Evolutionary conservation across 2,797 vertebrate genomes (phyloP).

Genomic region (Gymnothorax javanicus): DNA sequence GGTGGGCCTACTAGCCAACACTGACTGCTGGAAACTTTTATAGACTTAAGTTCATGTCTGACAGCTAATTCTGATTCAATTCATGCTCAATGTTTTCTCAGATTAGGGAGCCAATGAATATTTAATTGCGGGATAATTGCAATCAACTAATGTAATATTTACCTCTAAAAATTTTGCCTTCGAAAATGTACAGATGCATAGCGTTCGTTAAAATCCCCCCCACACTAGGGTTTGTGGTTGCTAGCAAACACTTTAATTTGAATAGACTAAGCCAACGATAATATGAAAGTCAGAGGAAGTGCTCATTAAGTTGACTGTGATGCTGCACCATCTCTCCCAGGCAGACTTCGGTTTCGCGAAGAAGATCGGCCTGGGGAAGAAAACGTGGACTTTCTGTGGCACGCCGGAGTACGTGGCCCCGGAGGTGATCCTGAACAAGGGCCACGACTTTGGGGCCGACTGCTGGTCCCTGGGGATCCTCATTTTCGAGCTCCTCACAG

Average conservation of each 20-base stretch:
- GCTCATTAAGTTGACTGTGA: not conserved
- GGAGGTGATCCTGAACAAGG: constrained; percentile 80
- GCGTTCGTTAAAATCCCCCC: not conserved
- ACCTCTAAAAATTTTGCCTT: not conserved
- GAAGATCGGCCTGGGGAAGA: constrained; percentile 71
- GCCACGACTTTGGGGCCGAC: constrained; percentile 79
- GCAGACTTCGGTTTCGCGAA: constrained; percentile 79
- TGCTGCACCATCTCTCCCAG: constrained; percentile 45
- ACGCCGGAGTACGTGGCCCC: constrained; percentile 81
- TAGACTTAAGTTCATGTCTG: not conserved
- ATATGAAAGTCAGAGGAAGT: not conserved
- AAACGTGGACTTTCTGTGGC: constrained; percentile 82
- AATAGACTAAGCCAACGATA: too few relatives aligned
- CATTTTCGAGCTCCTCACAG: constrained; percentile 78
- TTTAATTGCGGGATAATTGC: not conserved
- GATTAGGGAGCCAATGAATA: not conserved
- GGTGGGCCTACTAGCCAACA: constrained; percentile 47
- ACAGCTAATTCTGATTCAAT: not conserved
- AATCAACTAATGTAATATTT: not conserved
- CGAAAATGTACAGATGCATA: not conserved
- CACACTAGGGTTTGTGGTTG: not conserved
- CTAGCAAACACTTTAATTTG: not conserved
- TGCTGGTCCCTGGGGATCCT: constrained; percentile 81
- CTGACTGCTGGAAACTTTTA: not conserved
- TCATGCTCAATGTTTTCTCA: not conserved